Base-by-base conservation (phyloP, 2,797 vertebrate genomes). In the Xyrichtys novacula region DNA sequence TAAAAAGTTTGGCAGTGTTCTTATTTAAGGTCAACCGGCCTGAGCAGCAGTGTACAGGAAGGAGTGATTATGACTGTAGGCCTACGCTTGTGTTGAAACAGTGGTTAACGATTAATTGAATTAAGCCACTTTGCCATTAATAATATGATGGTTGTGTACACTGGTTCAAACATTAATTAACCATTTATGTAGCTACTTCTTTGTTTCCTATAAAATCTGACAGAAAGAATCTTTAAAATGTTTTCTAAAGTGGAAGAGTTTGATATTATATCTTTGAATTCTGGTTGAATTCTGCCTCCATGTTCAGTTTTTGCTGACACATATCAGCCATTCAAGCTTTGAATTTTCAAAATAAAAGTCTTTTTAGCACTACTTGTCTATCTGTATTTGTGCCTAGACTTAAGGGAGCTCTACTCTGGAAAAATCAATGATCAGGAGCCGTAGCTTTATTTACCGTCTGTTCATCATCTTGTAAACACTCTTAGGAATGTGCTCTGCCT, bases 81-180 rank as follows among this genome's bases (percentile, higher is more conserved):
- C 12, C 43, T 54, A 14, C 7, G 6, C 12, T 47, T 54, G 2
- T 62, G 44, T 39, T 38, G 22, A 69, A 55, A 54, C 32, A n/a
- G 29, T 34, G 16, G 67, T 66, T 80, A 67, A 74, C 6, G 57
- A 48, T 79, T 74, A 64, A 58, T 52, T 59, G 1, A 19, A 61
- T 3, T 14, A 14, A 39, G 52, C 7, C 12, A 0, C 2, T 14
- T 19, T 26, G n/a, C 22, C 28, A 20, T 19, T 16, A 44, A 10
- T 71, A 6, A 47, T 25, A 14, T 20, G 6, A 1, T 10, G 23
- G 23, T n/a, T 28, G 1, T 14, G 6, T 14, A 14, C 20, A 16
- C 40, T 22, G 3, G 4, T 42, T 62, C 22, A 16, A 31, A 23
- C 15, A 19, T 28, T 19, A 2, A 28, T 16, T 9, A 23, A 44